phyloP scores from a whole-genome alignment of 2,113 vertebrate genomes.

The Nansenia antarctica region DNA sequence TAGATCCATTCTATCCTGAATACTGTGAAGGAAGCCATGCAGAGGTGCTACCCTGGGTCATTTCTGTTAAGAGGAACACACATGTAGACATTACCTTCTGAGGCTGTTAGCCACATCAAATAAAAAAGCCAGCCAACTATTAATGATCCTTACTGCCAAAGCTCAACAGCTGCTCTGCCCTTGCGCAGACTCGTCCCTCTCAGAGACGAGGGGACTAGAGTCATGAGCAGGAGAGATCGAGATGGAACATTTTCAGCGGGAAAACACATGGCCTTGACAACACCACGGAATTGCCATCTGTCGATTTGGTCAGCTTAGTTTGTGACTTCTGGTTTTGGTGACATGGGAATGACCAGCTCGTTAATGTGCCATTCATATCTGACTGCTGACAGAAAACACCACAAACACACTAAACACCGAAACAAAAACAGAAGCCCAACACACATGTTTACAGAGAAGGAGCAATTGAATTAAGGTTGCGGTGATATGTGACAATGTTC shows the following conservation, averaged over 20 bases:
- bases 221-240: background rate
- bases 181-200: background rate
- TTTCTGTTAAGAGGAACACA: background rate
- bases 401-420: conserved; percentile 31
- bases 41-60: background rate
- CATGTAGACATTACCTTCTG: no score
- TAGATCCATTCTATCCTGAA: no score
- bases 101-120: no score
- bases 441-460: conserved; percentile 38
- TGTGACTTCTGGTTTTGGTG: background rate
- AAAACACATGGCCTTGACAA: background rate
- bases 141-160: conserved; percentile 11
- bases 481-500: conserved; percentile 59
- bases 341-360: conserved; percentile 8
- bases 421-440: background rate
- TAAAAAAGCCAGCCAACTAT: conserved; percentile 6
- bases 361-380: conserved; percentile 15
- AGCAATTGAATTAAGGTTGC: conserved; percentile 35
- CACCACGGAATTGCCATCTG: background rate
- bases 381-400: conserved; percentile 27
- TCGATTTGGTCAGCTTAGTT: background rate
- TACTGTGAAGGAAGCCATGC: background rate
- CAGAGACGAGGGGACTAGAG: background rate
- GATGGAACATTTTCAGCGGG: background rate
- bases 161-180: conserved; percentile 33